phyloP scores from a whole-genome alignment of 1,140 invertebrate genomes.

The Dolichoris vasculosae region DNA sequence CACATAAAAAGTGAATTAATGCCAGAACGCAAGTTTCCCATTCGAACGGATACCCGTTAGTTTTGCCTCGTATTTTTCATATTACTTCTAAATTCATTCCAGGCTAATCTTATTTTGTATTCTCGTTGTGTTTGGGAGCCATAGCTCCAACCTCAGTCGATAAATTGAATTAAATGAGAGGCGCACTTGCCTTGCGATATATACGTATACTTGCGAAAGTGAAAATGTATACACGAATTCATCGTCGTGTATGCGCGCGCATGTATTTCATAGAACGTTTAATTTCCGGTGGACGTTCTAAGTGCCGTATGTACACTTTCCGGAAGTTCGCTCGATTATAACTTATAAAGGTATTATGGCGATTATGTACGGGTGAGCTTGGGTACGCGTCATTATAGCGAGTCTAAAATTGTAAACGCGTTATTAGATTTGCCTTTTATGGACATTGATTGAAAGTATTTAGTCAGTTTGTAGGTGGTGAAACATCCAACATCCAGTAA shows the following conservation, averaged over 20 bases:
- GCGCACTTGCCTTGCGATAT: not conserved
- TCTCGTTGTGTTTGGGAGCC: too few relatives aligned
- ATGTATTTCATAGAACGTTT: slow-evolving; percentile 15
- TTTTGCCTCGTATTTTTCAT: too few relatives aligned
- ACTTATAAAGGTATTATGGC: slow-evolving; percentile 7
- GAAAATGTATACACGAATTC: too few relatives aligned
- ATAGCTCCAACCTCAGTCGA: not conserved
- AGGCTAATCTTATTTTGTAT: too few relatives aligned
- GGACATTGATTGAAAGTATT: slow-evolving; percentile 12
- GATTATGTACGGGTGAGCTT: not conserved
- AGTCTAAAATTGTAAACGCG: not conserved
- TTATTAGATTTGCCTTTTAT: too few relatives aligned
- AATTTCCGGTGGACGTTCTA: slow-evolving; percentile 41
- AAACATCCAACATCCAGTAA: not conserved
- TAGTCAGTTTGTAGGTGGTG: not conserved
- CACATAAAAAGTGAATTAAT: too few relatives aligned
- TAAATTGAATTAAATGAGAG: not conserved
- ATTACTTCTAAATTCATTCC: too few relatives aligned
- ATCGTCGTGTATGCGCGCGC: not conserved
- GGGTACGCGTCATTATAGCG: not conserved
- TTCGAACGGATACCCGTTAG: too few relatives aligned
- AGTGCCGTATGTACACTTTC: not conserved
- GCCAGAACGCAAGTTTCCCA: too few relatives aligned
- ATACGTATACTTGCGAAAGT: not conserved
- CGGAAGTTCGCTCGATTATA: slow-evolving; percentile 43